Base-by-base conservation (phyloP, 2,888 invertebrate species). In the Platypus cylindrus region DNA sequence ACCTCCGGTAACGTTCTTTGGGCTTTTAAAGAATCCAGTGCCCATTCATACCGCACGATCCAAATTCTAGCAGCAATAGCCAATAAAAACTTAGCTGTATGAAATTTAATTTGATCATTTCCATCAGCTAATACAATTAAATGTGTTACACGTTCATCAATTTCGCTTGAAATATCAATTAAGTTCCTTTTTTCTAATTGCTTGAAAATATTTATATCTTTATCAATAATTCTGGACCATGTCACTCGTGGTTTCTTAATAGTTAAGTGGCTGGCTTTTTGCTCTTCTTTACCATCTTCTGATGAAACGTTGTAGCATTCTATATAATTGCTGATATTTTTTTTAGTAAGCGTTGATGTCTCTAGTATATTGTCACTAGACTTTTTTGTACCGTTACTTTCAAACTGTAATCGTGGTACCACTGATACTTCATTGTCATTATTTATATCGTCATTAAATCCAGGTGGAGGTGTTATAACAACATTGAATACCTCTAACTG, bases 41-140 rank as follows among this genome's bases (percentile, higher is more conserved):
- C 61, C 73, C 73, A 73, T n/a, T 62, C 59, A 48, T 62, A 66
- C 3, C 65, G 62, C 8, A 73, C 51, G 18, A 73, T 68, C 73
- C 73, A 73, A 47, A 67, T 66, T 1, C 70, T 68, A 1, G 67
- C 62, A 7, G 73, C 70, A 25, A 73, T 53, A 1, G 71, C 71
- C 29, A 63, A 62, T 55, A 73, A 63, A 48, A 64, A 72, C 46
- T 73, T 73, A 9, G 70, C 57, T 3, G 62, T 62, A 37, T 60
- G 58, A 44, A 59, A 56, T 24, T 48, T 48, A 3, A 60, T 36
- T 26, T 47, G 44, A 35, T 56, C 55, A 4, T 46, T 45, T 12
- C 55, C 49, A 32, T 58, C 49, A 1, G 52, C 52, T 11, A 45
- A 33, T 5, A 60, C 59, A 12, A 62, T 49, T 49, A 62, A 45